phyloP scores from a whole-genome alignment of 2,113 vertebrate genomes.

The Syrmaticus mikado region DNA sequence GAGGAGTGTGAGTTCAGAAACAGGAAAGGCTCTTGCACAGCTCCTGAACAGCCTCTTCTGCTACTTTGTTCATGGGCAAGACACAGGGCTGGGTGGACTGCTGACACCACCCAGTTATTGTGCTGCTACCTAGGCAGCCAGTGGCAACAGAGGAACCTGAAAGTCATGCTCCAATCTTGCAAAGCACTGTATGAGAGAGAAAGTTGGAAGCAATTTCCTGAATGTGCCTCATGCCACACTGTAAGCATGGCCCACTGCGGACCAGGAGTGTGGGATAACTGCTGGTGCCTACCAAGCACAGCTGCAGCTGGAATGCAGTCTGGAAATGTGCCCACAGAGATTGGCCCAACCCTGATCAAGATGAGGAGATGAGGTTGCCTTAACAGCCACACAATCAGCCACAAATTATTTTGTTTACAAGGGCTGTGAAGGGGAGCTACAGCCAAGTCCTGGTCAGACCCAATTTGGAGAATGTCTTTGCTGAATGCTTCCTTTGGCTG shows the following conservation, averaged over 20 bases:
- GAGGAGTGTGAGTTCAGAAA: background rate
- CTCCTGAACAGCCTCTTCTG: background rate
- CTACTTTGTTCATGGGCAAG: rapidly evolving
- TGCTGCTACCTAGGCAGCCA: background rate
- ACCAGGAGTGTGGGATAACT: background rate
- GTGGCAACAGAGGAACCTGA: background rate
- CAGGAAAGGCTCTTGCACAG: background rate
- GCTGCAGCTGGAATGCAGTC: background rate
- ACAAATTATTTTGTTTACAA: background rate
- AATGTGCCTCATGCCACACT: background rate
- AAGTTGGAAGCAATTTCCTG: background rate
- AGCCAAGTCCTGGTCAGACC: background rate
- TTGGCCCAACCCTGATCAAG: background rate
- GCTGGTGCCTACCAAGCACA: background rate
- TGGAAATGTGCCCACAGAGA: background rate
- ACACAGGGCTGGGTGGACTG: background rate
- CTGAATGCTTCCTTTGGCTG: background rate
- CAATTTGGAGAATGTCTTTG: background rate
- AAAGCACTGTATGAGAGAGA: background rate
- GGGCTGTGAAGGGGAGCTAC: background rate
- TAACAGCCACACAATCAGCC: background rate
- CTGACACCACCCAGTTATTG: background rate
- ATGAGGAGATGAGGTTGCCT: background rate
- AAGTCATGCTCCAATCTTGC: background rate
- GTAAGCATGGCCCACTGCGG: background rate